Percentiles rank a stretch among this genome's conserved stretches.
phyloP scores from a whole-genome alignment of 92 coral and sea anemone species.

The Phenganax stokvisi region DNA sequence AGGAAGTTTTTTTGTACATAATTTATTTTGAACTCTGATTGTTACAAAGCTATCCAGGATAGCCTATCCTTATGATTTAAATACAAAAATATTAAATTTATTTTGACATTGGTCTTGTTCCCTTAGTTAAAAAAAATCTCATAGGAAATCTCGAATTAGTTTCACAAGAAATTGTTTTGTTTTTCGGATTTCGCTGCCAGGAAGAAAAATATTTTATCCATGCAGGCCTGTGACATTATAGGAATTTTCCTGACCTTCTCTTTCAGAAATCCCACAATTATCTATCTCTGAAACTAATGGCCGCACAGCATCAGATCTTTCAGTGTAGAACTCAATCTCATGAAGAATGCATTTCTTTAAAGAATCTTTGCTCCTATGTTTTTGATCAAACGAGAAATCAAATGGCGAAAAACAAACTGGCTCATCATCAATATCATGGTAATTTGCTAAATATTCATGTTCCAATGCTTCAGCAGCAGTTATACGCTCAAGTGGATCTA shows the following conservation, averaged over 20 bases:
- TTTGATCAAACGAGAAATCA: constrained; percentile 83
- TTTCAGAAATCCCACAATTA: neutral
- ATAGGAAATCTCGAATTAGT: no score
- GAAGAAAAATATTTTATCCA: no score
- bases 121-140: no score
- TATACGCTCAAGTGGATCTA: constrained; percentile 77
- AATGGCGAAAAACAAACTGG: constrained; percentile 77
- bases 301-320: constrained; percentile 38
- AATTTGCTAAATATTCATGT: constrained; percentile 67
- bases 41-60: no score
- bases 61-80: no score
- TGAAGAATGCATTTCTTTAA: constrained; percentile 67
- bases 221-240: no score
- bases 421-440: constrained; percentile 89
- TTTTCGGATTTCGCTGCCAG: no score
- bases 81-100: no score
- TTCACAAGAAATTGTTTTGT: no score
- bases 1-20: no score
- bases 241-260: neutral
- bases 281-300: constrained; percentile 44
- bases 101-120: no score
- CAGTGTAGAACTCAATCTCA: constrained; percentile 74
- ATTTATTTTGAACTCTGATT: no score
- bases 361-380: constrained; percentile 67
- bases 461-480: constrained; percentile 74